A percentile compares a stretch with the other conserved stretches of the same genome.
These are phyloP conservation scores for Cynodonichthys magdalenae DNA, from an alignment of 2,797 vertebrate genomes.

Conservation along the genomic window DNA sequence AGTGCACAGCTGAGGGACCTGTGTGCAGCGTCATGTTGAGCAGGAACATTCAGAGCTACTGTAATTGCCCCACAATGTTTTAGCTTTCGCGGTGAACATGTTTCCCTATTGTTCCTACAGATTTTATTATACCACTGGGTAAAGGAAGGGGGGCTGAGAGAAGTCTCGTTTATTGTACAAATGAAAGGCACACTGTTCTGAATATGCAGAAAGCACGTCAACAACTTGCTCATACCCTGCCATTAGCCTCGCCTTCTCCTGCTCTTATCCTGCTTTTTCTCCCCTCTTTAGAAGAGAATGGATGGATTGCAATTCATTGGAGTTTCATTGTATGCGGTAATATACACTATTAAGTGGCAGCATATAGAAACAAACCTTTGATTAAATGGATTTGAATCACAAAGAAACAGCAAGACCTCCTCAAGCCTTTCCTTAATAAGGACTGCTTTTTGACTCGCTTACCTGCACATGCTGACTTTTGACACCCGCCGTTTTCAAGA, in stretches of 20 bases:
- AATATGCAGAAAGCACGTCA: constrained; percentile 76
- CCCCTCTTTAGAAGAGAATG: constrained; percentile 66
- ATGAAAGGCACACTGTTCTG: constrained; percentile 61
- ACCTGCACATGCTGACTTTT: constrained; percentile 80
- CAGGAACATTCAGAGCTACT: constrained; percentile 47
- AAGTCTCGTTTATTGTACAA: constrained; percentile 68
- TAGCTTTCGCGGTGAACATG: constrained; percentile 49
- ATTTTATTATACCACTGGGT: constrained; percentile 52
- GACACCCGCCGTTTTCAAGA: constrained; percentile 75
- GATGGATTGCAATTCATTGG: constrained; percentile 79
- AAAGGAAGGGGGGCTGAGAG: constrained; percentile 27
- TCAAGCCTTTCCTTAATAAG: constrained; percentile 79
- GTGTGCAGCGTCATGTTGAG: constrained; percentile 55
- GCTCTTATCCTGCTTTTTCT: constrained; percentile 79
- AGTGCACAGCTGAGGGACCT: constrained; percentile 31
- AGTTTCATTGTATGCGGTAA: constrained; percentile 81
- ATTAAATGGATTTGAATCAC: constrained; percentile 88
- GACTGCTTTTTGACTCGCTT: constrained; percentile 72
- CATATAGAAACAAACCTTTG: constrained; percentile 86
- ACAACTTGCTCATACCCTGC: constrained; percentile 76
- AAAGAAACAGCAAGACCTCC: constrained; percentile 84
- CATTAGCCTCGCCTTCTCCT: constrained; percentile 76
- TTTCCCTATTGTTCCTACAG: constrained; percentile 66
- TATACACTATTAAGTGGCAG: constrained; percentile 85
- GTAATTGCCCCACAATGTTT: constrained; percentile 63